Evolutionary conservation across 2,797 vertebrate species (phyloP).

Genomic region (Artibeus jamaicensis): DNA sequence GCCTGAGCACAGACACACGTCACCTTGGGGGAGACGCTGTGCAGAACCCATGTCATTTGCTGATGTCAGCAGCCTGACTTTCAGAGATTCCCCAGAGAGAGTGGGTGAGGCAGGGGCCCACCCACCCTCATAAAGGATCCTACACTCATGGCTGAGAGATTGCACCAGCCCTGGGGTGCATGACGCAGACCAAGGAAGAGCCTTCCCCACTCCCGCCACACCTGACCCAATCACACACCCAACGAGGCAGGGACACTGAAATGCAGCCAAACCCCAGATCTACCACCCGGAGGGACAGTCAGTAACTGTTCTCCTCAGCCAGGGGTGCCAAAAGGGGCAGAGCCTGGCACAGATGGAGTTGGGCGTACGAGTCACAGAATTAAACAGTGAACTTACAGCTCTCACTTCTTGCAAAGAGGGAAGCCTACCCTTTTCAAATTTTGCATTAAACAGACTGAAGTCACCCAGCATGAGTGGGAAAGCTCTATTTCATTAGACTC

Average conservation of each 20-base stretch:
- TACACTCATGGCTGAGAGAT: neutral
- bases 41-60: neutral
- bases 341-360: neutral
- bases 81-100: neutral
- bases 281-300: neutral
- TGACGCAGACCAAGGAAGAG: neutral
- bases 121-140: neutral
- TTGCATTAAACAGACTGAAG: neutral
- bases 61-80: neutral
- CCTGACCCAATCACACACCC: neutral
- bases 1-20: neutral
- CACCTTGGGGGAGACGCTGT: neutral
- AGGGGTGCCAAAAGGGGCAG: neutral
- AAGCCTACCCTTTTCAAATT: neutral
- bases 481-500: neutral
- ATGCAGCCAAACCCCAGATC: neutral
- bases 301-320: neutral
- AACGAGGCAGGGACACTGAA: neutral
- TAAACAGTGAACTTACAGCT: neutral
- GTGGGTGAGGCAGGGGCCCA: rapidly evolving
- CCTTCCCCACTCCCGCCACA: neutral
- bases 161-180: neutral
- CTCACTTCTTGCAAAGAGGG: neutral
- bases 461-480: neutral
- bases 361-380: neutral